Conservation (phyloP, 1,140 invertebrate species). For the Drosophila sucinea region DNA sequence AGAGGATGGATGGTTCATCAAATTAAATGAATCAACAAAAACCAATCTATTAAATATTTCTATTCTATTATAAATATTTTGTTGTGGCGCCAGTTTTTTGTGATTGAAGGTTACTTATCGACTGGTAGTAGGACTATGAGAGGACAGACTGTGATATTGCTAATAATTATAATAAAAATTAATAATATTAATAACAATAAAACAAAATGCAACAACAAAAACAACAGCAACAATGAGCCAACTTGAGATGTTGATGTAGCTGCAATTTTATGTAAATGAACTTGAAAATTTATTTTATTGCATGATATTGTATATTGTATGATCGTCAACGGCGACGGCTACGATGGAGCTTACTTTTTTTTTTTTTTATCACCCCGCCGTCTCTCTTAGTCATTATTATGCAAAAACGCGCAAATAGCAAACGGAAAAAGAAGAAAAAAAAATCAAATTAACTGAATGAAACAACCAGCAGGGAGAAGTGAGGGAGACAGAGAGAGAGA, state of each 20-base stretch:
- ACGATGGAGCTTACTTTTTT: constrained; percentile 7
- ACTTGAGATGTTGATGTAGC: constrained; percentile 9
- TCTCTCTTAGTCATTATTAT: constrained; percentile 52
- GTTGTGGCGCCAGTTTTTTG: not conserved
- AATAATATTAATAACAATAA: constrained; percentile 6
- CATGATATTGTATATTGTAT: constrained; percentile 2
- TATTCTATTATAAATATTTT: not conserved
- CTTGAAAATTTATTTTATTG: constrained; percentile 56
- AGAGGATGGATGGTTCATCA: too few relatives aligned
- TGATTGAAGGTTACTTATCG: too few relatives aligned
- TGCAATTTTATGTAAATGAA: constrained; percentile 56
- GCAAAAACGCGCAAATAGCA: constrained; percentile 30
- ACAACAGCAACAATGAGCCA: not conserved
- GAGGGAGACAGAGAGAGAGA: not conserved
- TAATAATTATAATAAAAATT: constrained; percentile 10
- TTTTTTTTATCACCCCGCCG: constrained; percentile 7
- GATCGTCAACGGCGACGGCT: not conserved
- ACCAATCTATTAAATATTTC: too few relatives aligned
- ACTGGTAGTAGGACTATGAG: not conserved
- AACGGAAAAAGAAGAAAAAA: constrained; percentile 3
- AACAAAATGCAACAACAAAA: constrained; percentile 25
- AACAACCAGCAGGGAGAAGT: not conserved
- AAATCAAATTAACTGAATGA: constrained; percentile 20
- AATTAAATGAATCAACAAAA: too few relatives aligned
- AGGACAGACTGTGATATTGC: not conserved